Base-by-base conservation (phyloP, 2,113 vertebrate genomes). In the Thamnophis sirtalis region DNA sequence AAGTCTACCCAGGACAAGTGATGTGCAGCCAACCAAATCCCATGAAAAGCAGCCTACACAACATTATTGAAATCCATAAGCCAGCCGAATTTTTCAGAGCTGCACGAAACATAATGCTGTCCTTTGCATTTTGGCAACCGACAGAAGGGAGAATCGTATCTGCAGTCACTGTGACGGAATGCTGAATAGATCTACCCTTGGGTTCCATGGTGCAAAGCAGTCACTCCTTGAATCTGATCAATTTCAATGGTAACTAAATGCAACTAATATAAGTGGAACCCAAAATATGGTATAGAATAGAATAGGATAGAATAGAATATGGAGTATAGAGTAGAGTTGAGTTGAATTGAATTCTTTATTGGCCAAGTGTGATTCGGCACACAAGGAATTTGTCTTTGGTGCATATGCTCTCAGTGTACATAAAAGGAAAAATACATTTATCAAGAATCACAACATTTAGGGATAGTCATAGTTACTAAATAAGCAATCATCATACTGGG, bases 31-130 rank as follows among this genome's bases (percentile, higher is more conserved):
- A 63, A 85, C 87, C 73, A 63, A 86, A 92, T 55, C 91, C 73
- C 80, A 89, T 89, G 87, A 85, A 89, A 73, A 53, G 84, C 89
- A 86, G 80, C 55, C 51, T 63, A 86, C n/a, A 53, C 55, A 86
- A 56, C 48, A 89, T 92, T 43, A 89, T n/a, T 92, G 84, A 50
- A 92, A 89, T 92, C 87, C 88, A 92, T 88, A 92, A 92, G 43
- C 73, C 48, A 85, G 58, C 63, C 86, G 28, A 58, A 73, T 88
- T 88, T 92, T 43, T 58, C 87, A 84, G 19, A 89, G 80, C 50
- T 58, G 22, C 33, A 63, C 11, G 55, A 92, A 92, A 89, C 54
- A 51, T 63, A 63, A 85, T 92, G 56, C 88, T 86, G 48, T 38
- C 49, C 55, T 63, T 85, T 86, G 48, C 88, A 63, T 92, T 86